phyloP scores from a whole-genome alignment of 53 echinoderm and acorn worm species.

The Actinopyga echinites region DNA sequence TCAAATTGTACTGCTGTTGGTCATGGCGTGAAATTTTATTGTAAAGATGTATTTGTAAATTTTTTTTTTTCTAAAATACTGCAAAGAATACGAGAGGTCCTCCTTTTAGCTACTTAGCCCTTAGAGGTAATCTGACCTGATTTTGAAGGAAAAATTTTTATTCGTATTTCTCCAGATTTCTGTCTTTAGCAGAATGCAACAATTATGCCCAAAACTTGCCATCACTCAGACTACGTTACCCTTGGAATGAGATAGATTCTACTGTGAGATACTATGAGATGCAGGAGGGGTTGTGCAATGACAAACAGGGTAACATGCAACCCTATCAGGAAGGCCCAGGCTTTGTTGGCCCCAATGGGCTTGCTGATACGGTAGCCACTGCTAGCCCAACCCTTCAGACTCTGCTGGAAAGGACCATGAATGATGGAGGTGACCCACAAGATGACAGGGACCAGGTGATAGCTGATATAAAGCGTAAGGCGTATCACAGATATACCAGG shows the following conservation, averaged over 20 bases:
- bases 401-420: slow-evolving; percentile 16
- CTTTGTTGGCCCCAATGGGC: not conserved
- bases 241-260: slow-evolving; percentile 67
- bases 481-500: slow-evolving; percentile 80
- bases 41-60: too few relatives aligned
- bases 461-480: slow-evolving; percentile 65
- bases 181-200: slow-evolving; percentile 72
- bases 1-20: too few relatives aligned
- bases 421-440: slow-evolving; percentile 21
- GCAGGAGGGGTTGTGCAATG: slow-evolving; percentile 4
- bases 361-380: slow-evolving; percentile 12
- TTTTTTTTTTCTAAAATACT: too few relatives aligned
- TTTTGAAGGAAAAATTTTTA: too few relatives aligned
- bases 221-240: slow-evolving; percentile 62
- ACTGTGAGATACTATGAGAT: slow-evolving; percentile 52
- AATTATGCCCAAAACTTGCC: slow-evolving; percentile 85
- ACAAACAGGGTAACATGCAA: not conserved
- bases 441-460: slow-evolving; percentile 56
- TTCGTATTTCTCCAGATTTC: slow-evolving; percentile 43
- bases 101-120: too few relatives aligned
- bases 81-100: too few relatives aligned
- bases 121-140: too few relatives aligned
- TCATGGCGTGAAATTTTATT: too few relatives aligned
- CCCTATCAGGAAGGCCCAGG: not conserved
- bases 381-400: slow-evolving; percentile 33